phyloP scores from a whole-genome alignment of 1,140 invertebrate genomes.

The Diachasmimorpha longicaudata region DNA sequence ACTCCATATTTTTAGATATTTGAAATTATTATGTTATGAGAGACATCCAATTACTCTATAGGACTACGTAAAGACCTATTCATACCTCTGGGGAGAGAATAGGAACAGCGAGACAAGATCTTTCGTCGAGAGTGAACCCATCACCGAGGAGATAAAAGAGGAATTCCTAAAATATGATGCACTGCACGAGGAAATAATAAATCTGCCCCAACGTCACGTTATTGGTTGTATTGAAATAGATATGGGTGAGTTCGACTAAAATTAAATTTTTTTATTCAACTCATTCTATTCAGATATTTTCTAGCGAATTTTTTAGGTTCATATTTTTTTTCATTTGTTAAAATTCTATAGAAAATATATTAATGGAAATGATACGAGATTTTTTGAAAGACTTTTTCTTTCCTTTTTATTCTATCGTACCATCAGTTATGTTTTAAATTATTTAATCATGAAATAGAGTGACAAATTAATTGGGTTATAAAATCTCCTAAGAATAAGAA shows the following conservation, averaged over 20 bases:
- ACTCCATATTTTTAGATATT: not conserved
- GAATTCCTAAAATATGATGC: slow-evolving; percentile 75
- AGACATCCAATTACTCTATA: not conserved
- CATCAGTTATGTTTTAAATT: no score
- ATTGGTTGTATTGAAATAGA: slow-evolving; percentile 74
- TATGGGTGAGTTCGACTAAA: slow-evolving; percentile 60
- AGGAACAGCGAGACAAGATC: slow-evolving; percentile 70
- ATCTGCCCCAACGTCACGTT: slow-evolving; percentile 68
- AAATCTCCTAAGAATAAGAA: no score
- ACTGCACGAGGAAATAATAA: slow-evolving; percentile 69
- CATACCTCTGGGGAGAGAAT: slow-evolving; percentile 75
- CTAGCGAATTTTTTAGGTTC: no score
- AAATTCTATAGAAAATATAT: no score
- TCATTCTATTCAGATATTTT: no score
- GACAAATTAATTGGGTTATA: no score
- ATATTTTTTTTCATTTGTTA: no score
- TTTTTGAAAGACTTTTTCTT: no score
- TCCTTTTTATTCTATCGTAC: no score
- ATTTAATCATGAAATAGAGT: no score
- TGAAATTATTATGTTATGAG: not conserved
- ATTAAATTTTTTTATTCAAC: not conserved
- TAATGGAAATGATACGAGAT: no score
- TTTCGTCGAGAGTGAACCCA: slow-evolving; percentile 75
- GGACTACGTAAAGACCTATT: slow-evolving; percentile 50
- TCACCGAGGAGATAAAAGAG: slow-evolving; percentile 75